phyloP scores from a whole-genome alignment of 2,888 invertebrate genomes.

The Ypsolopha sequella region DNA sequence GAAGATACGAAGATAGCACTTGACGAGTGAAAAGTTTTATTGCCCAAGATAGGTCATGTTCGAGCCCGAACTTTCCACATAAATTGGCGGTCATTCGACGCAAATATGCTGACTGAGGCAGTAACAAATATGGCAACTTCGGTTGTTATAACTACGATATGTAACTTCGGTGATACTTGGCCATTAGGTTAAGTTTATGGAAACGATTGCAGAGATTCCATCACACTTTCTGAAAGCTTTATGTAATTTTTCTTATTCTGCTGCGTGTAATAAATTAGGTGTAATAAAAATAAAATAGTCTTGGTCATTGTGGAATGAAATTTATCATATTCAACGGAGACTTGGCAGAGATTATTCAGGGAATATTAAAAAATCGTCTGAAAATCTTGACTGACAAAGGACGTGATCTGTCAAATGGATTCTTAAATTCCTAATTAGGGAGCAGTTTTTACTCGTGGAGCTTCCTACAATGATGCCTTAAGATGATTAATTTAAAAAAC shows the following conservation, averaged over 20 bases:
- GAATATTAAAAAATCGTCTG: slow-evolving; percentile 36
- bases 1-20: slow-evolving; percentile 43
- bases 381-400: slow-evolving; percentile 41
- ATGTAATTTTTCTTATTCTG: slow-evolving; percentile 53
- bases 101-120: slow-evolving; percentile 69
- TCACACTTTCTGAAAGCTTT: slow-evolving; percentile 67
- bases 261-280: background rate
- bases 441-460: slow-evolving; percentile 54
- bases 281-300: background rate
- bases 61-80: slow-evolving; percentile 66
- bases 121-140: slow-evolving; percentile 70
- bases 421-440: slow-evolving; percentile 67
- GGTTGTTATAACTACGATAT: slow-evolving; percentile 70
- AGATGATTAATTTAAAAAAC: slow-evolving; percentile 64
- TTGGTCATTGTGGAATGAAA: slow-evolving; percentile 12
- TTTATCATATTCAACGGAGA: slow-evolving; percentile 29
- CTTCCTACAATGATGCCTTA: slow-evolving; percentile 57
- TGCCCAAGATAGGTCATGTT: slow-evolving; percentile 63
- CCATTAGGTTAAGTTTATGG: slow-evolving; percentile 62
- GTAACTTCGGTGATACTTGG: slow-evolving; percentile 69
- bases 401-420: slow-evolving; percentile 56
- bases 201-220: slow-evolving; percentile 65
- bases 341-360: slow-evolving; percentile 11
- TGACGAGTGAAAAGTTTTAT: slow-evolving; percentile 68
- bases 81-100: slow-evolving; percentile 71